A percentile compares a stretch with the other conserved stretches of the same genome.
phyloP scores from a whole-genome alignment of 1,140 invertebrate species.

The Drosophila auraria region DNA sequence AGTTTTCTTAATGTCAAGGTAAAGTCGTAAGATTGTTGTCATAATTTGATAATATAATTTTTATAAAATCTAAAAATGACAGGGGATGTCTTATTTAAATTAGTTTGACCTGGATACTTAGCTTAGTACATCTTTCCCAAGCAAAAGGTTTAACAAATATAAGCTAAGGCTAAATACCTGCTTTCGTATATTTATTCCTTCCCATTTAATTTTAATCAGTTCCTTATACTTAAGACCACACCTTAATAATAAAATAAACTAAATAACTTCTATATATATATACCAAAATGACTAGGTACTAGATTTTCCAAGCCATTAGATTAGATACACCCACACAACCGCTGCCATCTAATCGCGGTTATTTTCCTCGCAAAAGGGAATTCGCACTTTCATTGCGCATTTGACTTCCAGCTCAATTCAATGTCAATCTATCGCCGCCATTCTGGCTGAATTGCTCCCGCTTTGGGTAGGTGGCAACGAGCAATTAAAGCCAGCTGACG shows the following conservation, averaged over 20 bases:
- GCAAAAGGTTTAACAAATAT: too few relatives aligned
- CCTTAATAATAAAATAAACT: background rate
- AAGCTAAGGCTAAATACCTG: too few relatives aligned
- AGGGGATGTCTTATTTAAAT: too few relatives aligned
- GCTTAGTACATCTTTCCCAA: too few relatives aligned
- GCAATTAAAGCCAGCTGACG: slow-evolving; percentile 73
- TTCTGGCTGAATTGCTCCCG: slow-evolving; percentile 8
- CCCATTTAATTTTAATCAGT: background rate
- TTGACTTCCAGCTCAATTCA: slow-evolving; percentile 33
- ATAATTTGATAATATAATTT: too few relatives aligned
- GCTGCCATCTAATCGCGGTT: background rate
- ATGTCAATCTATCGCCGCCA: slow-evolving; percentile 48
- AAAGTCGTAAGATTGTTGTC: too few relatives aligned
- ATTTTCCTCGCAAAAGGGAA: background rate
- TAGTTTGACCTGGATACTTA: too few relatives aligned
- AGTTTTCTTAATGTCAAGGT: too few relatives aligned
- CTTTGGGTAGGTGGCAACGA: slow-evolving; percentile 59
- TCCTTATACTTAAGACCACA: background rate
- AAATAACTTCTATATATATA: background rate
- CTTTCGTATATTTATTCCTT: background rate
- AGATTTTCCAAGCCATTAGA: background rate
- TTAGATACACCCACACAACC: background rate
- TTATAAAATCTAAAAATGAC: too few relatives aligned
- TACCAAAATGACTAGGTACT: background rate
- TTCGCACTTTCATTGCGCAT: slow-evolving; percentile 3